Evolutionary conservation across 2,113 vertebrate species (phyloP).

Genomic region (Perccottus glenii): DNA sequence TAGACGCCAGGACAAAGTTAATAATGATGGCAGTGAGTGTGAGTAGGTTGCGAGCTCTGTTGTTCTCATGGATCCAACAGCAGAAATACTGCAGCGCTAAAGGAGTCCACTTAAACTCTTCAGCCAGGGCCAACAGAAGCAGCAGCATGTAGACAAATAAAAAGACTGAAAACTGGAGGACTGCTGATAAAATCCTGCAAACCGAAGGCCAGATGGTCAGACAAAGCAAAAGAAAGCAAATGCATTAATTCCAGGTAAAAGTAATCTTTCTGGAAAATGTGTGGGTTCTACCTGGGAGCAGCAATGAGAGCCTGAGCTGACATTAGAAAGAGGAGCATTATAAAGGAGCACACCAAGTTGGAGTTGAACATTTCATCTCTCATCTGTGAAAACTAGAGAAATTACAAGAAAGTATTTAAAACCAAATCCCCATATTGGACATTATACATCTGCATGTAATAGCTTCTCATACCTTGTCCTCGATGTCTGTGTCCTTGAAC

Average conservation of each 20-base stretch:
- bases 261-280: not conserved
- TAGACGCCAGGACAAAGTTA: constrained; percentile 89
- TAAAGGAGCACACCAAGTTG: constrained; percentile 95
- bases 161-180: constrained; percentile 88
- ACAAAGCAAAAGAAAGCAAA: not conserved
- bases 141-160: constrained; percentile 88
- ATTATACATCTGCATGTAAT: not conserved
- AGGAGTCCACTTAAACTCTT: constrained; percentile 91
- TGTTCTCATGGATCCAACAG: constrained; percentile 97
- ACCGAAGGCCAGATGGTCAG: not conserved
- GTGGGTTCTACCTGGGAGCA: constrained; percentile 81
- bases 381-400: constrained; percentile 92
- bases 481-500: constrained; percentile 79
- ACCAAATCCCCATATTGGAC: not conserved
- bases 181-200: constrained; percentile 83
- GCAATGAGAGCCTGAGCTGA: constrained; percentile 90
- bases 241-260: not conserved
- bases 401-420: constrained; percentile 1
- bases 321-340: constrained; percentile 92
- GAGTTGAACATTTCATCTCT: constrained; percentile 98
- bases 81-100: constrained; percentile 86
- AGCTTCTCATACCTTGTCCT: constrained; percentile 69
- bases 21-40: constrained; percentile 90
- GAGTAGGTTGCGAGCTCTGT: constrained; percentile 90
- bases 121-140: constrained; percentile 88